These are phyloP conservation scores for Trichopoda pennipes DNA, from an alignment of 2,888 invertebrate genomes.

Conservation along the genomic window DNA sequence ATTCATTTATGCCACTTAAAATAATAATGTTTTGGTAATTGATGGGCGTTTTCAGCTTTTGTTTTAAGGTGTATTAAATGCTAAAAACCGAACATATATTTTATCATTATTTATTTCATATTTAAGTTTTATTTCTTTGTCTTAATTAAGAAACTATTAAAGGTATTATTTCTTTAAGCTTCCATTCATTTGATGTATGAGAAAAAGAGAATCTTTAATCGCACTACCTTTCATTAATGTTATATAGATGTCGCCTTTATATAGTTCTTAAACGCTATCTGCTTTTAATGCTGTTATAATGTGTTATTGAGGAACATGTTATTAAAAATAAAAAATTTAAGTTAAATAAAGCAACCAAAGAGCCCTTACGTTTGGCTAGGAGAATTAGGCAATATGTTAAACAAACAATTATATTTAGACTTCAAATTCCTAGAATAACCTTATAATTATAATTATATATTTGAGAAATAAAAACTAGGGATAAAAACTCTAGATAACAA, in stretches of 20 bases:
- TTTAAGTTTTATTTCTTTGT: background rate
- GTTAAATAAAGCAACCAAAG: no score
- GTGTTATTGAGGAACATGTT: no score
- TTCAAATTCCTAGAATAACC: no score
- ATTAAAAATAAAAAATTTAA: no score
- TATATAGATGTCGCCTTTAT: slow-evolving; percentile 12
- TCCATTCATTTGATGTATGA: slow-evolving; percentile 65
- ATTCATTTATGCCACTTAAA: slow-evolving; percentile 64
- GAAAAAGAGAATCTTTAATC: slow-evolving; percentile 18
- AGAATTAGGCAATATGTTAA: no score
- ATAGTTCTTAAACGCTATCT: slow-evolving; percentile 2
- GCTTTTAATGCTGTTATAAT: no score
- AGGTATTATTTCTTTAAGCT: slow-evolving; percentile 67
- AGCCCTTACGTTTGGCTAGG: no score
- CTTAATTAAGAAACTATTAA: slow-evolving; percentile 63
- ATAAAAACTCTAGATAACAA: no score
- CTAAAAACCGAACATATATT: slow-evolving; percentile 67
- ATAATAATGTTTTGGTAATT: slow-evolving; percentile 60
- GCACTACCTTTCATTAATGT: slow-evolving; percentile 52
- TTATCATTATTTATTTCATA: slow-evolving; percentile 28
- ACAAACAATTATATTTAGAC: no score
- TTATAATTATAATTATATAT: no score
- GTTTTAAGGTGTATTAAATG: slow-evolving; percentile 47
- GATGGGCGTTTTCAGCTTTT: slow-evolving; percentile 36
- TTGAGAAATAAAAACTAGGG: no score